Base-by-base conservation (phyloP, 2,797 vertebrate genomes). In the Alfaro cultratus region DNA sequence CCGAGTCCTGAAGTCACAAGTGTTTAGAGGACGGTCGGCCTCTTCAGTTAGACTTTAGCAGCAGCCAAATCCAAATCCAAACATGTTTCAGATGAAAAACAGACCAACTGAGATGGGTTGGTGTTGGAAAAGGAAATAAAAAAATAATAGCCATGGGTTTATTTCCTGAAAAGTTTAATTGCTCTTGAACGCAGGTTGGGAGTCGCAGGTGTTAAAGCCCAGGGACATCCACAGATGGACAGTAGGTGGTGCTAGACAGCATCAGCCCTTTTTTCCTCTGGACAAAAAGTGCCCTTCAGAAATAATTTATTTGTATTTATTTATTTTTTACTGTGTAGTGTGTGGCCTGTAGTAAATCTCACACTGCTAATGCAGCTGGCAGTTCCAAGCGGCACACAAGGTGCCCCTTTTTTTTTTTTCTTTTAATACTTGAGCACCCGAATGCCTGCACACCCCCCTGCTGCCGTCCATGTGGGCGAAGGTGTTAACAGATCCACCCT, bases 401-500 rank as follows among this genome's bases (percentile, higher is more conserved):
- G 49, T 51, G 49, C 8, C 49, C 21, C 23, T 51, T 51, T 51
- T 23, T 49, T 51, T 49, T 7, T 21, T 2, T 51, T 9, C 9
- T 51, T 51, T 21, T 49, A 2, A 51, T 51, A 23, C 21, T 23
- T 2, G 1, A 51, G 21, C 21, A 51, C 21, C 21, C 8, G 2
- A 23, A 23, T 21, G 18, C 49, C 49, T 23, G 49, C 7, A 1
- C 49, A 23, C 0, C 0, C 49, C 49, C 18, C 18, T 51, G 49
- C 49, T 51, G 49, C 31, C 47, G 11, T 81, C 80, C 75, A 75
- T 86, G 76, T 81, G 21, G 77, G 74, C 86, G 74, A 82, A 92
- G 87, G 87, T 87, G 91, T 92, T 85, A 88, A 92, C 90, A 85
- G 88, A 77, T 78, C 80, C 79, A 85, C 75, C 75, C 82, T 83